Base-by-base conservation (phyloP, 2,113 vertebrate species). In the Argyrosomus japonicus region DNA sequence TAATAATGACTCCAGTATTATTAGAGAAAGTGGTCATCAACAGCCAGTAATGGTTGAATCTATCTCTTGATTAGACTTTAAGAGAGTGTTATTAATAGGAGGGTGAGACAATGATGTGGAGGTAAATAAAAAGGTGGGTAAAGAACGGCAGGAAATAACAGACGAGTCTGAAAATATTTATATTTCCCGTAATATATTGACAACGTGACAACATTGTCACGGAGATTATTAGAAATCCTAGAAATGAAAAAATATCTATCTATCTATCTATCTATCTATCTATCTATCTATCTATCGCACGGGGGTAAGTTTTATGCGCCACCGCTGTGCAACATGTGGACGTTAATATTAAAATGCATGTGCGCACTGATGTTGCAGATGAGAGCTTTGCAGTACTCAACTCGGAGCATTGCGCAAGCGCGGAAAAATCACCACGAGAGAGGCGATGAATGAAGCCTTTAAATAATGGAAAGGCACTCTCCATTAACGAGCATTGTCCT, bases 401-500 rank as follows among this genome's bases (percentile, higher is more conserved):
- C 19, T 54, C n/a, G 0, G 17, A 25, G 56, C 27, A 67, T n/a
- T 89, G 88, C 88, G 84, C 92, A 89, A 18, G 83, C 84, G 87
- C 83, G 27, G 19, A 27, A 10, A 75, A 78, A 48, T 74, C 62
- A 6, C 61, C 29, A 43, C 0, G 45, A 60, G 1, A 40, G 4
- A 77, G 54, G 27, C 48, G 0, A 68, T 75, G 80, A 87, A 87
- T 79, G 71, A 79, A 79, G 70, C 17, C 54, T 77, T 85, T 88
- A 85, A 91, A 91, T 92, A 91, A 90, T 89, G 69, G 69, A 79
- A 78, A 85, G 14, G 19, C 75, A 23, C 62, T 85, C 62, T 87
- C 40, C 85, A 94, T 89, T 94, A 95, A 95, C 94, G 94, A 94
- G 92, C 94, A 95, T 95, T 93, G 93, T 95, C 93, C 94, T 93